Evolutionary conservation across 1,140 invertebrate genomes (phyloP).

Genomic region (Lordiphosa clarofinis): DNA sequence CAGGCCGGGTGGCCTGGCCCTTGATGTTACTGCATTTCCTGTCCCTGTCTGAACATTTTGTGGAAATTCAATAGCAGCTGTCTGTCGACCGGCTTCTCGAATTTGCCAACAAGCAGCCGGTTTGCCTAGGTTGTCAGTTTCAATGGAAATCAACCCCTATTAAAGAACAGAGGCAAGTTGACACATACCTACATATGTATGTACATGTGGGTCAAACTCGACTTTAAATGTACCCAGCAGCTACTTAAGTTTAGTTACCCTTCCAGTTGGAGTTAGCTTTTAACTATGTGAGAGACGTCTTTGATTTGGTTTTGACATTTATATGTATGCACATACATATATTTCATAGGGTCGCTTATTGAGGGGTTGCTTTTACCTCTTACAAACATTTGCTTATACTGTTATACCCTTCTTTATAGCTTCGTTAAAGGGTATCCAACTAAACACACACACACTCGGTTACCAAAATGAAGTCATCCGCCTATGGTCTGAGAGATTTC

Average conservation of each 20-base stretch:
- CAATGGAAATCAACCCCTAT: slow-evolving; percentile 41
- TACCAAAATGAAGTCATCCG: slow-evolving; percentile 5
- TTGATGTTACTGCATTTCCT: slow-evolving; percentile 43
- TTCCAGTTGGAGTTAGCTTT: no score
- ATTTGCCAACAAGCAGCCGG: slow-evolving; percentile 44
- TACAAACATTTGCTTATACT: background rate
- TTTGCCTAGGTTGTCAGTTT: slow-evolving; percentile 56
- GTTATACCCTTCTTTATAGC: no score
- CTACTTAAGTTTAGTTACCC: no score
- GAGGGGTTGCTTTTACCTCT: no score
- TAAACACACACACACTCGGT: background rate
- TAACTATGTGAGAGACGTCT: no score
- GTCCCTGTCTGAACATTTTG: slow-evolving; percentile 25
- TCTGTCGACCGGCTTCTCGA: slow-evolving; percentile 38
- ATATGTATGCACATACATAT: no score
- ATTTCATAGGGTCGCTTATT: no score
- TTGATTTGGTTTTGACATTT: no score
- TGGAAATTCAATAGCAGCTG: slow-evolving; percentile 52
- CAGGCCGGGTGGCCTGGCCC: slow-evolving; percentile 10
- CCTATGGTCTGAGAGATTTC: slow-evolving; percentile 21
- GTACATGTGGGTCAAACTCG: background rate
- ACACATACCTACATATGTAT: slow-evolving; percentile 12
- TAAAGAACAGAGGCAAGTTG: slow-evolving; percentile 12
- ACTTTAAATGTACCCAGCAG: background rate
- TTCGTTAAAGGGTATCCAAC: no score